These are phyloP conservation scores for Melanogrammus aeglefinus DNA, from an alignment of 2,797 vertebrate species.

Conservation along the genomic window DNA sequence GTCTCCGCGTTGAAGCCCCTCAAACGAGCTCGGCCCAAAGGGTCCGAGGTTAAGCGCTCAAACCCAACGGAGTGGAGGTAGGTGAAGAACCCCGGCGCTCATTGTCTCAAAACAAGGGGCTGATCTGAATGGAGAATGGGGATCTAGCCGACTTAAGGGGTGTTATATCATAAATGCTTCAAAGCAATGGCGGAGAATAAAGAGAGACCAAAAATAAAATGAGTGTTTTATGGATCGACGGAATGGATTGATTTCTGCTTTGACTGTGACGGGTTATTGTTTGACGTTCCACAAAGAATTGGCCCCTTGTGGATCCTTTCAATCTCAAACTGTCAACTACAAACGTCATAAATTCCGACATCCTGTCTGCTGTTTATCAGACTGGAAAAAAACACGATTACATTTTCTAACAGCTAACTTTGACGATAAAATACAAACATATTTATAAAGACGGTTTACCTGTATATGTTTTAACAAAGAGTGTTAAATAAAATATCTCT, in stretches of 20 bases:
- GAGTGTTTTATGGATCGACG: constrained; percentile 4
- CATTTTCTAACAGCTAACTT: background rate
- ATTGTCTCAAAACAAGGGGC: constrained; percentile 28
- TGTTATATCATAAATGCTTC: background rate
- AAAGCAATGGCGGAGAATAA: background rate
- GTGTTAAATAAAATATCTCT: background rate
- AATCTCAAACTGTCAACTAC: too few species aligned
- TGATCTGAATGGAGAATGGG: constrained; percentile 7
- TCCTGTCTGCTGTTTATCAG: background rate
- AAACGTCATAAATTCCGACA: too few species aligned
- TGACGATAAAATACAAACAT: background rate
- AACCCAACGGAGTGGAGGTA: constrained; percentile 22
- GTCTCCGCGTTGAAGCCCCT: too few species aligned
- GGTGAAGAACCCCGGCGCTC: constrained; percentile 31
- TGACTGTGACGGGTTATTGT: constrained; percentile 28
- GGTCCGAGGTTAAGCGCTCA: too few species aligned
- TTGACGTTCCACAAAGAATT: constrained; percentile 42
- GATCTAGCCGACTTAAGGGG: constrained; percentile 25
- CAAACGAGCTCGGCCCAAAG: constrained; percentile 62
- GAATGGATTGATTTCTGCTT: constrained; percentile 32
- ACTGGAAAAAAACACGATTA: constrained; percentile 49
- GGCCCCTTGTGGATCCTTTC: background rate
- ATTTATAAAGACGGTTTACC: background rate
- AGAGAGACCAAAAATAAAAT: background rate
- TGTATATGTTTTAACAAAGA: background rate